Base-by-base conservation (phyloP, 2,797 vertebrate genomes). In the Hypotaenidia philippensis region DNA sequence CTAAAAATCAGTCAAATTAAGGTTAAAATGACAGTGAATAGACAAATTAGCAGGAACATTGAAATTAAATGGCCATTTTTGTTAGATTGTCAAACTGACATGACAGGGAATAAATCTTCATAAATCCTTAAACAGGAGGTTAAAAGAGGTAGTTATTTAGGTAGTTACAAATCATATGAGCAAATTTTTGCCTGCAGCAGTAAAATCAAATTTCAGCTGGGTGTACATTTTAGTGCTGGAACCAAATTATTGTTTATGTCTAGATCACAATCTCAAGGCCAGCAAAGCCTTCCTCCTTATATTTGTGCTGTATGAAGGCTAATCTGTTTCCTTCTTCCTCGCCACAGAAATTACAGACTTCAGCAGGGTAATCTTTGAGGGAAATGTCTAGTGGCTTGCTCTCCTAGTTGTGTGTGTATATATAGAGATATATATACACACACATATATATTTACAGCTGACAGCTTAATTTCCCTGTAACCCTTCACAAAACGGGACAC, bases 171-270 rank as follows among this genome's bases (percentile, higher is more conserved):
- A 87, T 87, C 60, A 77, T 65, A 82, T 8, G 19, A 93, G 27
- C 14, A 83, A 89, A 70, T 77, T 92, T 94, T 89, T 89, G 90
- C 96, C 90, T 93, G 75, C 64, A 74, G 94, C 92, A 92, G 25
- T 74, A 90, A 97, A 96, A 95, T 79, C 32, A 92, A 85, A 89
- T 94, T 95, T 96, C 78, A 84, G 8, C 38, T 87, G 36, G 26
- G 38, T 87, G 36, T 57, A 94, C 9, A 38, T 74, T 95, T 80
- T 89, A 74, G 23, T 77, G 49, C 45, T 90, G 81, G 78, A 90
- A 87, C 41, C 40, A 94, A 94, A 95, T 93, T 94, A 84, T 23
- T 97, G 92, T 97, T 96, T 96, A 96, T 80, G 92, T 92, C 94
- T 96, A 95, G 95, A 96, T 96, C 86, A 82, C 52, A 96, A 94